Evolutionary conservation across 2,113 vertebrate genomes (phyloP).

Genomic region (Circaetus gallicus): DNA sequence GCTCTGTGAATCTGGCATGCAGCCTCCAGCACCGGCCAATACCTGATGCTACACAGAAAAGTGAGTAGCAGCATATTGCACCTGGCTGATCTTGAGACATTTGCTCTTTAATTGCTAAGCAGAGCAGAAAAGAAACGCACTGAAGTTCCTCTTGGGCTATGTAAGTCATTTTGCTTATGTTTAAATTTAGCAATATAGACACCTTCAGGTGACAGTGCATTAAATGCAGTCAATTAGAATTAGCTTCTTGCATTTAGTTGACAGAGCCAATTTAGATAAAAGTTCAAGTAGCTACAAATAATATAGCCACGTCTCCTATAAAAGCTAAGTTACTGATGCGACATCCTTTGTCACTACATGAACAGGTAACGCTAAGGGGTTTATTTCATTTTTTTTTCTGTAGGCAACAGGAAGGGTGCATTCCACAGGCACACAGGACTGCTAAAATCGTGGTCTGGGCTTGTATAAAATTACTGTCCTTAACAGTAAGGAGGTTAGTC

Average conservation of each 20-base stretch:
- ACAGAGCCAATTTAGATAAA: background rate
- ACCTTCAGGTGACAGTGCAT: slow-evolving; percentile 7
- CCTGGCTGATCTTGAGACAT: slow-evolving; percentile 26
- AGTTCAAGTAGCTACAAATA: background rate
- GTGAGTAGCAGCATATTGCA: slow-evolving; percentile 8
- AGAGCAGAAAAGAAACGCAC: background rate
- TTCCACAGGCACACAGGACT: background rate
- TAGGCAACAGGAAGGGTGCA: background rate
- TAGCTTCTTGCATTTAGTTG: background rate
- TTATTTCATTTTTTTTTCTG: background rate
- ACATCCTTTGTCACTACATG: background rate
- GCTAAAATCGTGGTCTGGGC: background rate
- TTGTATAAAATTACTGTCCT: background rate
- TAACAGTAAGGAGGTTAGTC: background rate
- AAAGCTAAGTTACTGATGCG: background rate
- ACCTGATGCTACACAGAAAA: background rate
- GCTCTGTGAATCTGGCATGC: background rate
- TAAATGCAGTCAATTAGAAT: slow-evolving; percentile 32
- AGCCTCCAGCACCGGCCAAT: background rate
- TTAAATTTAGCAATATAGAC: slow-evolving; percentile 13
- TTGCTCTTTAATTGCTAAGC: background rate
- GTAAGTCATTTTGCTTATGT: background rate
- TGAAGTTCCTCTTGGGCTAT: background rate
- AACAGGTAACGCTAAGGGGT: background rate
- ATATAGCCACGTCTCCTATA: background rate